Evolutionary conservation across 1,140 invertebrate genomes (phyloP), one percentile per base, ranked within the genome.

Genomic region (Lethocerus indicus): DNA sequence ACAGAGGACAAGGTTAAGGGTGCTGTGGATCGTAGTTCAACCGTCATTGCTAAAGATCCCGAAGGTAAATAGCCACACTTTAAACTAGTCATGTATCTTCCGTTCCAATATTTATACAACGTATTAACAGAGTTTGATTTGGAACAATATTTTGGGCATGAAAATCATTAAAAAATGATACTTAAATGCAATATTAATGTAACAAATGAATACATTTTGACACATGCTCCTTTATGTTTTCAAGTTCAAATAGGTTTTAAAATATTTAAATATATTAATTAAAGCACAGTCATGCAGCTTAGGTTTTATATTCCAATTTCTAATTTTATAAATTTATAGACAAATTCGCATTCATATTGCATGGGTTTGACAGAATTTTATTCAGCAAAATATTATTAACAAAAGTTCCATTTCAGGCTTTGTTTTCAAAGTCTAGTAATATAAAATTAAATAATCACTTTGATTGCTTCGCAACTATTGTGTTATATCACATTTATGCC

Each of bases 11-110:
- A 87, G 75, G 39, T 52, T 47, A 88, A 88, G 69, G 77, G 74
- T 70, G 83, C 81, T 63, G 86, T 89, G 69, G 87, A 91, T 72
- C 79, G 87, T 68, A 87, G 85, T 68, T 87, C 85, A 67, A 91
- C 87, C 62, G 87, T 91, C 63, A 89, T 91, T 71, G 86, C 85
- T 65, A 88, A 89, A 79, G 87, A 91, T 63, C 82, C 85, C 59
- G 82, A 86, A 83, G 86, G 84, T 76, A 84, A 81, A 61, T 57
- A 37, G 46, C n/a, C n/a, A 54, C 23, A 24, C 29, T 21, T 27
- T 48, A 23, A 26, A 41, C 16, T 52, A 44, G 48, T 24, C 26
- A 20, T 52, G 5, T 52, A 26, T 21, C 18, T 46, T 35, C 13
- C 9, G 47, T 43, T 49, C 50, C 25, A 23, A 20, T 53, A 9